A percentile compares a stretch with the other conserved stretches of the same genome.
Evolutionary conservation across 2,888 invertebrate species (phyloP).

Genomic region (Campopleginae sp.): DNA sequence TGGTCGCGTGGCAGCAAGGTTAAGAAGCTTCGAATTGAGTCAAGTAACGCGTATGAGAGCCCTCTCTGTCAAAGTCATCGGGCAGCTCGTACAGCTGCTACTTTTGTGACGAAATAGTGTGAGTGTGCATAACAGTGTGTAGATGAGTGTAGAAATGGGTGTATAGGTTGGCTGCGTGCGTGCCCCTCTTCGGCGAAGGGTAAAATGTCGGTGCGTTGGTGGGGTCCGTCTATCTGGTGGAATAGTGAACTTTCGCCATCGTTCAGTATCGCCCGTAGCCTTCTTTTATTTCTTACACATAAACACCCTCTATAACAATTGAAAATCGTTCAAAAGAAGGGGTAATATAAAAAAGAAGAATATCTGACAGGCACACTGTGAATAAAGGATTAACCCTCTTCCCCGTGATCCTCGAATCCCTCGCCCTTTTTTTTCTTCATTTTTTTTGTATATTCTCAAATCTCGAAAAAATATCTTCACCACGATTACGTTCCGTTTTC

Average conservation of each 20-base stretch:
- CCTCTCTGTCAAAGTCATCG: slow-evolving; percentile 1
- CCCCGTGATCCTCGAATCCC: slow-evolving; percentile 47
- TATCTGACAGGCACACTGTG: slow-evolving; percentile 36
- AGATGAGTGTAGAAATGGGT: not conserved
- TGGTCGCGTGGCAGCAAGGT: not conserved
- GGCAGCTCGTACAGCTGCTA: slow-evolving; percentile 19
- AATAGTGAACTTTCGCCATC: slow-evolving; percentile 79
- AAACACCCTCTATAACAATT: slow-evolving; percentile 59
- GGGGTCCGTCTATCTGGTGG: slow-evolving; percentile 78
- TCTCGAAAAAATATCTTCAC: slow-evolving; percentile 36
- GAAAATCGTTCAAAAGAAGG: slow-evolving; percentile 45
- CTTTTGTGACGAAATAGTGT: not conserved
- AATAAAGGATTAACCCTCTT: slow-evolving; percentile 55
- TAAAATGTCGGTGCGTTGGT: slow-evolving; percentile 87
- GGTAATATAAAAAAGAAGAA: slow-evolving; percentile 16
- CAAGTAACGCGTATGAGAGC: not conserved
- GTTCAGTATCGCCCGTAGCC: slow-evolving; percentile 67
- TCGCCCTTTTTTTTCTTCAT: slow-evolving; percentile 33
- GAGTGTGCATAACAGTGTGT: not conserved
- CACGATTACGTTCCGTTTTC: slow-evolving; percentile 31
- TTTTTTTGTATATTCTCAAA: slow-evolving; percentile 24
- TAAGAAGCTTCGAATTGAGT: not conserved
- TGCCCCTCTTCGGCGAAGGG: slow-evolving; percentile 75
- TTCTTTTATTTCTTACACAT: slow-evolving; percentile 49
- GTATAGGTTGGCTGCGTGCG: slow-evolving; percentile 23